Evolutionary conservation across 30 jellyfish, hydroid and myxozoan genomes (phyloP).

Genomic region (Rhopilema esculentum): DNA sequence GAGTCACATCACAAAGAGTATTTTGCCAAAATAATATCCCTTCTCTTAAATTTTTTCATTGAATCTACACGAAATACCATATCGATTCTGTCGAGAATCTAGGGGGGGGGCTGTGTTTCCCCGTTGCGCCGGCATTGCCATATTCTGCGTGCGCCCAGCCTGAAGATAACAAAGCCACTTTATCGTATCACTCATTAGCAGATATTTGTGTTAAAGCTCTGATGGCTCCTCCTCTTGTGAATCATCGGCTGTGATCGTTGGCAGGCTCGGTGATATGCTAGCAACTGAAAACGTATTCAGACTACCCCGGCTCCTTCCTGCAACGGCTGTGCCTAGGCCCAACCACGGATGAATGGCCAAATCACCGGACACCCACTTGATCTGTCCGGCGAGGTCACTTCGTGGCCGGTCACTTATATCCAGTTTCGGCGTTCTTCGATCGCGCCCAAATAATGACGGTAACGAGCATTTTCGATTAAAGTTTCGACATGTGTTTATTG

Average conservation of each 20-base stretch:
- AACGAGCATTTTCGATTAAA: slow-evolving; percentile 3
- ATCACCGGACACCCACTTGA: not conserved
- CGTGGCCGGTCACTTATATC: slow-evolving; percentile 21
- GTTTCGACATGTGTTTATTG: not conserved
- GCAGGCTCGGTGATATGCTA: slow-evolving; percentile 35
- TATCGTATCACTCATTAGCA: too few species aligned
- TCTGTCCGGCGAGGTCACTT: slow-evolving; percentile 13
- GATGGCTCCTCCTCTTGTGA: not conserved
- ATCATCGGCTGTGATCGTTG: slow-evolving; percentile 17
- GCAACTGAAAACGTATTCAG: slow-evolving; percentile 5
- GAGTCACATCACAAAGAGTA: too few species aligned
- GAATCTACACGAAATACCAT: too few species aligned
- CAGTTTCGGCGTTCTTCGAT: slow-evolving; percentile 8
- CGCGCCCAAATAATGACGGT: slow-evolving; percentile 6
- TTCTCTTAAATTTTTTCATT: too few species aligned
- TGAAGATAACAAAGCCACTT: too few species aligned
- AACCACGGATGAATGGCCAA: not conserved
- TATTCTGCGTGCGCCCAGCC: too few species aligned
- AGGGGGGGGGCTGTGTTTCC: too few species aligned
- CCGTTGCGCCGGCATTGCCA: too few species aligned
- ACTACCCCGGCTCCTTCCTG: slow-evolving; percentile 4
- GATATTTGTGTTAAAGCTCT: not conserved
- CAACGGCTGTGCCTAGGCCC: not conserved
- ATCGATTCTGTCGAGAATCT: too few species aligned
- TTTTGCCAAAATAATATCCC: too few species aligned